Base-by-base conservation (phyloP, 2,888 invertebrate species). In the Drosophila stalkeri region DNA sequence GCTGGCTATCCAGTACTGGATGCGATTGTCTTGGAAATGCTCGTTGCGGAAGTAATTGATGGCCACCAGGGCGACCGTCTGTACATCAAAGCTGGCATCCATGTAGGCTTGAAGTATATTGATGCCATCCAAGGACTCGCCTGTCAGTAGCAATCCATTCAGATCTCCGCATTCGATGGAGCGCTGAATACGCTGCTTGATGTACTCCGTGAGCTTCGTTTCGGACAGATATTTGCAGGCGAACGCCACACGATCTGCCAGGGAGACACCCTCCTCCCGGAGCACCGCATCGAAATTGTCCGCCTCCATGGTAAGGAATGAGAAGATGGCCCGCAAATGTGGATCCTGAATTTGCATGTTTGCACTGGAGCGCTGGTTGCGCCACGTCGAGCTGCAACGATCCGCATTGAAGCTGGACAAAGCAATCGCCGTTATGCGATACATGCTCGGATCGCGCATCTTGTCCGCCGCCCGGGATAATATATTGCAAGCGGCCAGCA, bases 201-300 rank as follows among this genome's bases (percentile, higher is more conserved):
- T 94, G 93, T 96, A 98, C 49, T 97, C 97, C 67, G 95, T 94
- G 75, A 99, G 94, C 93, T 96, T 95, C 20, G 94, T 94, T 93
- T 99, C 98, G 1, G 97, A 95, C 33, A 98, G 94, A 94, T 96
- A 98, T 90, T 96, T 95, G 90, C 97, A 96, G 23, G 98, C 98
- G 93, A 98, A 98, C n/a, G 98, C 98, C 60, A 98, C 96, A 86
- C 97, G 94, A 93, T 98, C 98, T 80, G 96, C 96, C 11, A 99
- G 95, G 0, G 96, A 96, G 93, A 99, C 96, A 52, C 96, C 97
- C 47, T 94, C 95, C 93, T 98, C 98, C 90, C 96, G 96, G 96
- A 98, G 93, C 81, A 97, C 96, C 73, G 94, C 94, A 64, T 97
- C 96, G 84, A 96, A 97, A 84, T 94, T 95, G 80, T 95, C 96